Percentiles rank a stretch among this genome's conserved stretches.
Evolutionary conservation across 2,888 invertebrate genomes (phyloP).

Genomic region (Phaedon cochleariae): DNA sequence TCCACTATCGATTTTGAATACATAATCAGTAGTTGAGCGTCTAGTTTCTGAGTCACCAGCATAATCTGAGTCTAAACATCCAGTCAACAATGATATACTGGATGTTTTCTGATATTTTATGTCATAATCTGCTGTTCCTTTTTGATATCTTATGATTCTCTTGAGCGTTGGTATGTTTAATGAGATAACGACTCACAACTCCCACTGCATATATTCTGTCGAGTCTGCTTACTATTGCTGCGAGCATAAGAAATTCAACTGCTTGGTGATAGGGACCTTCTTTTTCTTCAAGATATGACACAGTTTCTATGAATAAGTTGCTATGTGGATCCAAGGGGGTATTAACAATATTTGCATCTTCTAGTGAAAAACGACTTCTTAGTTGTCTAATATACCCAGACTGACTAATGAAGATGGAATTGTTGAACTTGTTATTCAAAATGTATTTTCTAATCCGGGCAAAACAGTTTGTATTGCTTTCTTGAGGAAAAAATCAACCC

Average conservation of each 20-base stretch:
- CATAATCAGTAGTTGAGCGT: slow-evolving; percentile 43
- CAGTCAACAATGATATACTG: neutral
- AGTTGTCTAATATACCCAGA: slow-evolving; percentile 4
- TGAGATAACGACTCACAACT: slow-evolving; percentile 12
- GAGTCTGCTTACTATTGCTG: neutral
- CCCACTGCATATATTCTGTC: slow-evolving; percentile 20
- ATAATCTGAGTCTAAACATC: slow-evolving; percentile 18
- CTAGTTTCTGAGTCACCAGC: slow-evolving; percentile 24
- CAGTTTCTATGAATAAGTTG: neutral
- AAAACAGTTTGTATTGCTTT: neutral
- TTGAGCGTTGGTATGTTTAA: slow-evolving; percentile 9
- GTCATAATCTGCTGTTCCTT: neutral
- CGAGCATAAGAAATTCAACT: slow-evolving; percentile 17
- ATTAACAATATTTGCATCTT: slow-evolving; percentile 12
- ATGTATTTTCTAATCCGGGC: neutral
- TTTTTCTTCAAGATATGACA: neutral
- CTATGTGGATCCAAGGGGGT: slow-evolving; percentile 7
- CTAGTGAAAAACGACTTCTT: slow-evolving; percentile 1
- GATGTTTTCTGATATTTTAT: slow-evolving; percentile 2
- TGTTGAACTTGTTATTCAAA: neutral
- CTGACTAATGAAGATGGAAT: neutral
- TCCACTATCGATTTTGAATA: slow-evolving; percentile 33
- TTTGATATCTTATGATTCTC: slow-evolving; percentile 9
- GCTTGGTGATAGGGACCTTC: slow-evolving; percentile 25
- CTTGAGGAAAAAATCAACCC: slow-evolving; percentile 5